Evolutionary conservation across 2,797 vertebrate species (phyloP), one percentile per base, ranked within the genome.

Genomic region (Sebastes flavidus): DNA sequence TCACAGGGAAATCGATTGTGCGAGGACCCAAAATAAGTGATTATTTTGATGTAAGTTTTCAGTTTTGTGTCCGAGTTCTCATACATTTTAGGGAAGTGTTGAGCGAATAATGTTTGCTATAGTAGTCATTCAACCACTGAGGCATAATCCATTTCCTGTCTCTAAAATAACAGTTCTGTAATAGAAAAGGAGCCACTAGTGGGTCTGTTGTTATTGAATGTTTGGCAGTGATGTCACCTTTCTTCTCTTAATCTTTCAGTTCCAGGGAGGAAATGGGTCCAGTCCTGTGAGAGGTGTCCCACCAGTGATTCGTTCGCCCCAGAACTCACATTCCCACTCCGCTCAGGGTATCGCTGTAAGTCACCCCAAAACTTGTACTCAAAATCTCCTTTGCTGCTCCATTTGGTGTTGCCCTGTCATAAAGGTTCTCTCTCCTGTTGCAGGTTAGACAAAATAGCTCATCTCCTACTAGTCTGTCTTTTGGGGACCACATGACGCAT

Each of bases 21-120:
- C 97, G 98, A 94, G 97, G 98, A 95, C 97, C 97, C 94, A 99
- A 99, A 96, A 99, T 99, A 95, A 99, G 98, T 90, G 98, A 99
- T 94, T 99, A 99, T 96, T 99, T 99, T 96, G 98, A 99, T 94
- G 98, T 99, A 95, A 97, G 96, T 96, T 78, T 87, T 30, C 42
- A 54, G 11, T 73, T 68, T 85, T 3, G 2, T 67, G 20, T 81
- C 42, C 20, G 0, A 18, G 25, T 14, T 81, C 70, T 55, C 6
- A 42, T 46, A 49, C n/a, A 63, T 70, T 65, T 29, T 77, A 77
- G 49, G 30, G 14, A 76, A 46, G 2, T 56, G 46, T n/a, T 30
- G 8, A 59, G 34, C 12, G 7, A 52, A 30, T 72, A 22, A 59
- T 55, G 18, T 65, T 25, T 77, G 25, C 22, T 54, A 2, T n/a